Evolutionary conservation across 2,888 invertebrate genomes (phyloP), one percentile per base, ranked within the genome.

Genomic region (Bibio marci): DNA sequence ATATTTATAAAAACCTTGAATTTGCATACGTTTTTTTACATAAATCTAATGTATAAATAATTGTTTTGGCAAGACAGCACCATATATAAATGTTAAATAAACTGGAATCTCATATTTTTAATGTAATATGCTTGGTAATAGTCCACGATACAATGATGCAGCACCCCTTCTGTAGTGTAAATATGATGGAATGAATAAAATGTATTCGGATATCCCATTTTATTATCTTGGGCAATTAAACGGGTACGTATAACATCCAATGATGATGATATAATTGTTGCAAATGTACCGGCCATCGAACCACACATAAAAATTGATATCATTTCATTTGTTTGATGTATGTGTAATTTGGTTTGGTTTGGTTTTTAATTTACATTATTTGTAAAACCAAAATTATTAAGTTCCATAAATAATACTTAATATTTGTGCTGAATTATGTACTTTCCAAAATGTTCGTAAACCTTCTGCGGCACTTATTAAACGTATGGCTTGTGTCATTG

Each of bases 201-300:
- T 12, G 36, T 35, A 38, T 38, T 35, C 32, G 34, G 30, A 38
- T 40, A 38, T 5, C 39, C 38, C 10, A 32, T 27, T 35, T 52
- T 58, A 18, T 63, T 59, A 48, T 64, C 66, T 63, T 91, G 91
- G 11, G 91, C 92, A 39, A 97, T 82, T 46, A 98, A 68, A 50
- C 97, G 72, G 2, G 98, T 98, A 51, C 95, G 70, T 17, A 92
- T 67, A 0, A 90, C 85, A 66, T 98, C 98, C 51, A 92, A 78
- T 1, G 98, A 98, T 55, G 87, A 92, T 2, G 91, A 83, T 2
- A 70, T 58, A 6, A 83, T 52, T 3, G 90, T 90, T 5, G 87
- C 91, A 10, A 66, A 46, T 26, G 73, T 69, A 36, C 35, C 35
- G 7, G 35, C 28, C 26, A 36, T 27, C 12, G 35, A 36, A 5